These are phyloP conservation scores for Phaonia tiefii DNA, from an alignment of 2,888 invertebrate genomes.

Conservation along the genomic window DNA sequence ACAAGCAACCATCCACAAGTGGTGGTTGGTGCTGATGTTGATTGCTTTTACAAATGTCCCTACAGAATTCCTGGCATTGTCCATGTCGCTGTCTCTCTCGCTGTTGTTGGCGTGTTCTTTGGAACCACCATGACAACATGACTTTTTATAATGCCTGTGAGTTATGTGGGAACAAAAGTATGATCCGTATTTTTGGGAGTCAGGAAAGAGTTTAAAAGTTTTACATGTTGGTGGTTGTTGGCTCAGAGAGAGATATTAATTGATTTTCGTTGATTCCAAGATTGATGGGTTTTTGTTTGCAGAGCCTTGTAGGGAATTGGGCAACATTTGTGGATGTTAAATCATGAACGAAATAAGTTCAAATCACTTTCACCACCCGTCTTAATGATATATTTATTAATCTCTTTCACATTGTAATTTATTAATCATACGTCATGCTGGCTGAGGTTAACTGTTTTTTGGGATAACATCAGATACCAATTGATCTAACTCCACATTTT, in stretches of 20 bases:
- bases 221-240: not conserved
- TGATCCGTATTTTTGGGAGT: not conserved
- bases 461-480: too few species aligned
- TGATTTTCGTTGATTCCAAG: slow-evolving; percentile 37
- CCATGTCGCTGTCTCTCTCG: not conserved
- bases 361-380: slow-evolving; percentile 52
- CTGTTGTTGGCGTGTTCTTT: not conserved
- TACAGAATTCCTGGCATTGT: not conserved
- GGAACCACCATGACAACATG: not conserved
- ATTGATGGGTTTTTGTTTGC: slow-evolving; percentile 35
- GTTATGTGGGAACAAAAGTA: slow-evolving; percentile 63
- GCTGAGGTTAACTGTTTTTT: too few species aligned
- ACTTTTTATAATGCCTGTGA: slow-evolving; percentile 40
- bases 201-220: slow-evolving; percentile 13
- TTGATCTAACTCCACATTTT: too few species aligned
- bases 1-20: not conserved
- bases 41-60: not conserved
- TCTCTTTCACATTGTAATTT: slow-evolving; percentile 6
- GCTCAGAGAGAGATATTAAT: slow-evolving; percentile 20
- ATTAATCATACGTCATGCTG: slow-evolving; percentile 19
- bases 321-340: not conserved
- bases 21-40: slow-evolving; percentile 11
- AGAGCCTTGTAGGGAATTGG: not conserved
- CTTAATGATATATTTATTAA: slow-evolving; percentile 40
- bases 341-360: slow-evolving; percentile 4